A percentile compares a stretch with the other conserved stretches of the same genome.
phyloP scores from a whole-genome alignment of 2,888 invertebrate genomes.

The Ceraclea dissimilis region DNA sequence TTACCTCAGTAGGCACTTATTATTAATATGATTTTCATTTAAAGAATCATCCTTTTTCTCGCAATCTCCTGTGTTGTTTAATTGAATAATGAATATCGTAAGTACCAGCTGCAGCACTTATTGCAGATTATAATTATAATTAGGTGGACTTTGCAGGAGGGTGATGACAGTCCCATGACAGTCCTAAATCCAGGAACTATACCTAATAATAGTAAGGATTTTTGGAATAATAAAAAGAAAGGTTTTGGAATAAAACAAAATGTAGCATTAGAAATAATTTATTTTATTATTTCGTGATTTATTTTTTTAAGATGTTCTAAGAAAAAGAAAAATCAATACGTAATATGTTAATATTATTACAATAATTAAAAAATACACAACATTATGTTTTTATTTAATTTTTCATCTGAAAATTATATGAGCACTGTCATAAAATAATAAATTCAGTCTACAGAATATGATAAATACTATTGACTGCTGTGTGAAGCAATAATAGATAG shows the following conservation, averaged over 20 bases:
- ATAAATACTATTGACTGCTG: constrained; percentile 26
- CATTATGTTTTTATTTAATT: constrained; percentile 24
- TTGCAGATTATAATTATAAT: too few relatives aligned
- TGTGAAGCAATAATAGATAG: constrained; percentile 16
- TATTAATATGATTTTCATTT: too few relatives aligned
- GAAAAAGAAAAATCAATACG: constrained; percentile 26
- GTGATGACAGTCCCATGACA: too few relatives aligned
- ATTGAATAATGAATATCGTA: too few relatives aligned
- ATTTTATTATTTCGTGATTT: constrained; percentile 18
- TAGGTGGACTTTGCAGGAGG: too few relatives aligned
- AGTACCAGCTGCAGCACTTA: too few relatives aligned
- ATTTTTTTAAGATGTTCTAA: constrained; percentile 24
- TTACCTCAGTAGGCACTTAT: too few relatives aligned
- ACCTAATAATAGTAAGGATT: too few relatives aligned
- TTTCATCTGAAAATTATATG: constrained; percentile 19
- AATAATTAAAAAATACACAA: constrained; percentile 27
- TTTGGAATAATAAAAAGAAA: too few relatives aligned
- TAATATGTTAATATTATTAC: constrained; percentile 19
- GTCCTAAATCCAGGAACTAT: too few relatives aligned
- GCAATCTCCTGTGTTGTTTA: too few relatives aligned
- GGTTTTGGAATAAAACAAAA: constrained; percentile 4
- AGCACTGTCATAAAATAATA: constrained; percentile 22
- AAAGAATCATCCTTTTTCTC: too few relatives aligned
- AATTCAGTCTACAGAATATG: constrained; percentile 26
- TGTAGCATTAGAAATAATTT: constrained; percentile 25